Evolutionary conservation across 1,140 invertebrate species (phyloP).

Genomic region (Cherax destructor): DNA sequence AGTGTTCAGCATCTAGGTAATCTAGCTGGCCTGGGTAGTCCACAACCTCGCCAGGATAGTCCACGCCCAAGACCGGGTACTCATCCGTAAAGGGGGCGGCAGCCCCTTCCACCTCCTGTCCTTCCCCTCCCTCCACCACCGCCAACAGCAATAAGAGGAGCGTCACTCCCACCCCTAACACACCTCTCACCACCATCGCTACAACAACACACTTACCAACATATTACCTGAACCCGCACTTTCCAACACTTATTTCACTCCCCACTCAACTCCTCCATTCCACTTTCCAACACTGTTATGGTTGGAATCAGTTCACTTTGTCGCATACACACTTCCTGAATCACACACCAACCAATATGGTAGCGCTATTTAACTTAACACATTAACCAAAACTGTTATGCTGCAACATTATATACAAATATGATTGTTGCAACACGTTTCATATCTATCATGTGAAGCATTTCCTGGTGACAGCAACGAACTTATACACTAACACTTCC

Average conservation of each 20-base stretch:
- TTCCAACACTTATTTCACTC: neutral
- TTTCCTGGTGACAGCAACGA: too few relatives aligned
- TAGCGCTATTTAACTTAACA: too few relatives aligned
- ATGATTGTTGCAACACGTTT: too few relatives aligned
- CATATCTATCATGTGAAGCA: too few relatives aligned
- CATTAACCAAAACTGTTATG: too few relatives aligned
- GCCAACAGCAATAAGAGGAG: neutral
- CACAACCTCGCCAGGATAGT: neutral
- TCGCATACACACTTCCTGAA: too few relatives aligned
- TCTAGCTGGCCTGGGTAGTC: neutral
- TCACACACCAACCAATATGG: too few relatives aligned
- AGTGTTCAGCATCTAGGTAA: neutral
- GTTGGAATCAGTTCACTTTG: too few relatives aligned
- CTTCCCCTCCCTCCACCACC: neutral
- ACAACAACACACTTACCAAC: neutral
- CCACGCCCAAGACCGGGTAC: neutral
- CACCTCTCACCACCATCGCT: neutral
- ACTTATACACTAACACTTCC: too few relatives aligned
- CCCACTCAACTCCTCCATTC: neutral
- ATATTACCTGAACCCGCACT: neutral
- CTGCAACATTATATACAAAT: too few relatives aligned
- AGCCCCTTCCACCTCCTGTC: neutral
- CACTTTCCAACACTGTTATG: too few relatives aligned
- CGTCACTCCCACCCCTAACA: neutral
- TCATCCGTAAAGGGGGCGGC: neutral